Base-by-base conservation (phyloP, 1,140 invertebrate species). In the Leptopilina clavipes region DNA sequence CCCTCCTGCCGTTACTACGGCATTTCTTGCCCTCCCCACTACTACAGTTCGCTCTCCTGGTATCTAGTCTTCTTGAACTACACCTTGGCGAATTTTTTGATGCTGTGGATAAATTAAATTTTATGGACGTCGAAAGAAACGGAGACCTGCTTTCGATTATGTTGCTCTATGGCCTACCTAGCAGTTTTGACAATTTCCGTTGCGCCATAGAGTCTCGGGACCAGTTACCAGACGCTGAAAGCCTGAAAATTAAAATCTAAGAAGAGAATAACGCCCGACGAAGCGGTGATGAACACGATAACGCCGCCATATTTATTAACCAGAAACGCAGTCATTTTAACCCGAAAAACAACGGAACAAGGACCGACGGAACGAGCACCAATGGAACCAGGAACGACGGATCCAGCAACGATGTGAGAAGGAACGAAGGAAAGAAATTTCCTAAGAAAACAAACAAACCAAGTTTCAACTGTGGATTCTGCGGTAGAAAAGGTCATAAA, bases 91-190 rank as follows among this genome's bases (percentile, higher is more conserved):
- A 44, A 11, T 44, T 44, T 44, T 44, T 44, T 12, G 43, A 44
- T 44, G 11, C 43, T 1, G 43, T 44, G 1, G 43, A 44, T 44
- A 44, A 44, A 44, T 44, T 44, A 9, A 44, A 44, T 31, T 78
- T 77, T 1, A 85, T 87, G 82, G 79, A 79, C 5, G 72, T 87
- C 12, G 40, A 76, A 8, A 81, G 86, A 1, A 83, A 85, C 52
- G 18, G 43, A 10, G 84, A 86, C 59, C 75, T 86, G 12, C 70
- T 84, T 19, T 40, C 81, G 2, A 84, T 85, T 11, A 83, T 87
- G 84, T 71, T 87, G 17, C 74, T 86, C 12, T 82, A 85, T 43
- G 86, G 82, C 71, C 73, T 87, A 0, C 79, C 79, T 3, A 18
- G 71, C 3, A 74, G 43, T 17, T 86, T 72, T 37, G 81, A 85